These are phyloP conservation scores for Galerucella pusilla DNA, from an alignment of 2,888 invertebrate species.

Conservation along the genomic window DNA sequence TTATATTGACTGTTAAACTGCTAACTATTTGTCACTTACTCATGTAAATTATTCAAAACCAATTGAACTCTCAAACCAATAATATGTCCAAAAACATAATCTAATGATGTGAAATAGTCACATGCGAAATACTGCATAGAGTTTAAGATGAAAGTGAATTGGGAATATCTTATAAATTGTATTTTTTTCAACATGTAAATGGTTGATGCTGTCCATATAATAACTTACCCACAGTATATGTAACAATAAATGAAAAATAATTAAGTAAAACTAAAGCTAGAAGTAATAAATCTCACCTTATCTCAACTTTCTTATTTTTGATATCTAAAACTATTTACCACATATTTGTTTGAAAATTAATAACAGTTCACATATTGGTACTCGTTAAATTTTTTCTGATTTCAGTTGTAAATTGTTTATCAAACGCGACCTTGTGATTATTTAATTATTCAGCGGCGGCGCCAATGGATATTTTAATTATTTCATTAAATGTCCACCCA, in stretches of 20 bases:
- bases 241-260: background rate
- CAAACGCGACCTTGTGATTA: conserved; percentile 4
- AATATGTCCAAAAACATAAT: too few relatives aligned
- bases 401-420: conserved; percentile 5
- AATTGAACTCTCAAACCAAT: too few relatives aligned
- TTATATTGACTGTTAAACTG: too few relatives aligned
- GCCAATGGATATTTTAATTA: background rate
- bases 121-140: accelerated
- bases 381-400: background rate
- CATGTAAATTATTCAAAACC: too few relatives aligned
- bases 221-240: background rate
- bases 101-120: too few relatives aligned
- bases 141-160: too few relatives aligned
- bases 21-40: too few relatives aligned
- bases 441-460: conserved; percentile 1
- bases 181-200: too few relatives aligned
- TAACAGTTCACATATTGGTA: background rate
- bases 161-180: too few relatives aligned
- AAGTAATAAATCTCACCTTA: background rate
- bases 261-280: too few relatives aligned
- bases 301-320: background rate
- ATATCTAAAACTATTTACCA: background rate
- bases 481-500: too few relatives aligned
- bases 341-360: conserved; percentile 3
- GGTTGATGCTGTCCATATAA: background rate